Evolutionary conservation across 2,888 invertebrate species (phyloP).

Genomic region (Sinopyrophorus schimmeli): DNA sequence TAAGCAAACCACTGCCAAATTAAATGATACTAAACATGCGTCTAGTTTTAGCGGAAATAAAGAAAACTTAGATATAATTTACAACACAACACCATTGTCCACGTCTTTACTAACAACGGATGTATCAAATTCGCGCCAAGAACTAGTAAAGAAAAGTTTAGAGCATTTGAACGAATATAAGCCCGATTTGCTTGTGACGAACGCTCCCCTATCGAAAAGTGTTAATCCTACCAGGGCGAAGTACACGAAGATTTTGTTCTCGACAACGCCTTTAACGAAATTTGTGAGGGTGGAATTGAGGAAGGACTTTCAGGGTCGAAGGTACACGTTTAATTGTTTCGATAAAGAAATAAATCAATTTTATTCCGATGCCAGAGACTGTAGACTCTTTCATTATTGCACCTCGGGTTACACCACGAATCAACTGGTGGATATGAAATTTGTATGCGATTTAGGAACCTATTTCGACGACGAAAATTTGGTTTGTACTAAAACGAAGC

Average conservation of each 20-base stretch:
- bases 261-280: slow-evolving; percentile 49
- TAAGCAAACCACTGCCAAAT: slow-evolving; percentile 28
- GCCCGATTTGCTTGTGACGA: slow-evolving; percentile 44
- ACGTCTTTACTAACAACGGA: too few relatives aligned
- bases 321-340: slow-evolving; percentile 59
- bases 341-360: slow-evolving; percentile 60
- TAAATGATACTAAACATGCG: slow-evolving; percentile 21
- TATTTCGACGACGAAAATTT: slow-evolving; percentile 59
- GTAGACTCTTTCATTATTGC: slow-evolving; percentile 64
- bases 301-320: slow-evolving; percentile 25
- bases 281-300: slow-evolving; percentile 49
- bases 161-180: too few relatives aligned
- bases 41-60: background rate
- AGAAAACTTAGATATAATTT: too few relatives aligned
- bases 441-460: slow-evolving; percentile 63
- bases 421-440: slow-evolving; percentile 63
- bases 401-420: slow-evolving; percentile 61
- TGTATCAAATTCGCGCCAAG: slow-evolving; percentile 35
- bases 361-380: slow-evolving; percentile 62
- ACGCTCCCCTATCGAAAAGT: slow-evolving; percentile 49
- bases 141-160: slow-evolving; percentile 45
- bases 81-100: background rate
- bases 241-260: slow-evolving; percentile 38
- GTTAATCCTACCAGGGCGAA: slow-evolving; percentile 51
- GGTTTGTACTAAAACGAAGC: slow-evolving; percentile 56